Conservation (phyloP, 2,797 vertebrate species). For the Myotis findleyi region DNA sequence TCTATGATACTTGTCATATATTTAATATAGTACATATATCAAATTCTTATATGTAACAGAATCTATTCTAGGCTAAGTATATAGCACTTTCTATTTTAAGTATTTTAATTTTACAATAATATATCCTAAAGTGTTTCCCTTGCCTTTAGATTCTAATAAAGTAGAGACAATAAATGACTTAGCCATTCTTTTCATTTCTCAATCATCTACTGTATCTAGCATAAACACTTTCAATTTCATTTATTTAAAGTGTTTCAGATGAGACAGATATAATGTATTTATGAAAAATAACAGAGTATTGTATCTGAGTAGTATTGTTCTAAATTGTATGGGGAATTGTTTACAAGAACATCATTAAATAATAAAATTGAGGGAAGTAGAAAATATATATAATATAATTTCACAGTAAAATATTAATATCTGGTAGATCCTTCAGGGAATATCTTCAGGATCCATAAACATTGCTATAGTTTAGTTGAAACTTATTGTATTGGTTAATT, state of each 20-base stretch:
- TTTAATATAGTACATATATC: neutral
- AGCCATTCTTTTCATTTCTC: neutral
- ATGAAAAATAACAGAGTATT: neutral
- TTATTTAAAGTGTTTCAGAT: neutral
- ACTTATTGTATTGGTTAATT: neutral
- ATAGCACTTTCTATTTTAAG: neutral
- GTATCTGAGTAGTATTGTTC: neutral
- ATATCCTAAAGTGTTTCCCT: neutral
- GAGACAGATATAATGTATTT: neutral
- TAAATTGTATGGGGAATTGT: neutral
- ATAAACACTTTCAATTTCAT: slow-evolving; percentile 4
- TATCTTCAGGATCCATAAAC: neutral
- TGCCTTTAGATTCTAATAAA: neutral
- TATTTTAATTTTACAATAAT: neutral
- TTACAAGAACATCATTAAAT: neutral
- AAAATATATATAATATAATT: neutral
- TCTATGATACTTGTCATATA: neutral
- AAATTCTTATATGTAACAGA: neutral
- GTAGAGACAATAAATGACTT: neutral
- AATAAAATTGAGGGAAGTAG: neutral
- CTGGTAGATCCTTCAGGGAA: neutral
- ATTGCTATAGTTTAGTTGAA: neutral
- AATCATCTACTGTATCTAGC: neutral
- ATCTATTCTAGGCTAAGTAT: neutral
- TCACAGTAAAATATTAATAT: neutral